A percentile compares a stretch with the other conserved stretches of the same genome.
These are phyloP conservation scores for Ceuthmochares aereus DNA, from an alignment of 2,113 vertebrate species.

Conservation along the genomic window DNA sequence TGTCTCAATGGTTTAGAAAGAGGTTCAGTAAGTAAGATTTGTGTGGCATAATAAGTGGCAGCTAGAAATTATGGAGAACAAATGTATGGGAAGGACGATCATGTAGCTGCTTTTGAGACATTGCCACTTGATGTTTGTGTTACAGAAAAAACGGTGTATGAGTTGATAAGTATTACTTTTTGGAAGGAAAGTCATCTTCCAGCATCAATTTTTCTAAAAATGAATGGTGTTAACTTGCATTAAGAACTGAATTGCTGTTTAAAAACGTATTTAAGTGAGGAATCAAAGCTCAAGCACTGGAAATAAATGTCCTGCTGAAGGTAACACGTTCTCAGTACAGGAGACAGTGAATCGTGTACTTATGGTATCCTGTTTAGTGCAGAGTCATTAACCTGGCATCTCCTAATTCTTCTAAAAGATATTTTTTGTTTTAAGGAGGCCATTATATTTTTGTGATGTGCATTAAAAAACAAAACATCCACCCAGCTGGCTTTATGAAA, in stretches of 20 bases:
- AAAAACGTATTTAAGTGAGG: neutral
- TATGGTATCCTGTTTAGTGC: neutral
- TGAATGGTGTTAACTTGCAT: neutral
- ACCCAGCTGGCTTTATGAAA: neutral
- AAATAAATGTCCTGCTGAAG: neutral
- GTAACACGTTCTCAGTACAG: neutral
- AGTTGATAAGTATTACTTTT: too few relatives aligned
- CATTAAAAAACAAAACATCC: neutral
- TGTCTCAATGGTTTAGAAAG: neutral
- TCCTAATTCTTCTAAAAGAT: neutral
- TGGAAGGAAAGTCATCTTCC: neutral
- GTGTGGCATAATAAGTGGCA: neutral
- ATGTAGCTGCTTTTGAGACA: neutral
- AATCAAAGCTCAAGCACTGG: neutral
- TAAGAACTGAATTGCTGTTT: neutral
- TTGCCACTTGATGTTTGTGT: neutral
- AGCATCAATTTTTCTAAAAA: neutral
- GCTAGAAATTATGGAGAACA: neutral
- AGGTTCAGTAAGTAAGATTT: accelerated
- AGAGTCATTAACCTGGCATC: neutral
- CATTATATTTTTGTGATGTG: neutral
- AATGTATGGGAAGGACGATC: neutral
- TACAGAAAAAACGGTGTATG: neutral
- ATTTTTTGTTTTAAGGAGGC: neutral
- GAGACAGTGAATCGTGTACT: neutral